Base-by-base conservation (phyloP, 92 coral and sea anemone genomes). In the Palythoa heliodiscus region DNA sequence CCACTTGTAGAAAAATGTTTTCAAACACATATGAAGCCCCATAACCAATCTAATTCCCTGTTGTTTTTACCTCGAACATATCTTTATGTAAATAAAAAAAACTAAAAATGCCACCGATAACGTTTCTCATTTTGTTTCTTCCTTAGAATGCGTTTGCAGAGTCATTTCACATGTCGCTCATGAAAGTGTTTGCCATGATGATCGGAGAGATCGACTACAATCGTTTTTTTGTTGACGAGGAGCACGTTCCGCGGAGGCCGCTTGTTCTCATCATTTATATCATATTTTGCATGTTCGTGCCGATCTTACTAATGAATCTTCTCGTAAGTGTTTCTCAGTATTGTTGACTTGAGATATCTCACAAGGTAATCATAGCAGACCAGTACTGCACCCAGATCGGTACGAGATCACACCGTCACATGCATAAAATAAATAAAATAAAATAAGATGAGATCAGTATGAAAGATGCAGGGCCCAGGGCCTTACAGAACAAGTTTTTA, bases 101-200 rank as follows among this genome's bases (percentile, higher is more conserved):
- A 5, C 55, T n/a, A 71, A 39, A 5, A 4, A 19, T 11, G 10
- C 14, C 25, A 43, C 12, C 11, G 1, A 43, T 9, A 2, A 35
- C 19, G 5, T 13, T 5, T 14, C 23, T 0, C 67, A 22, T 58
- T 64, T 39, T n/a, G 13, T 67, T 63, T 66, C 22, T 16, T 14
- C 13, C 19, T 70, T 2, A 92, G 96, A 84, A 87, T n/a, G 95
- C 93, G 15, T 95, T 94, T 74, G 61, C 76, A 23, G 48, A 72
- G 2, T 43, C 48, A 7, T 0, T 92, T 74, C 71, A 16, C 3
- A 66, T 85, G 71, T 89, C 98, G 17, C 12, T 87, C 5, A 77
- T 94, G 13, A 95, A 95, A 77, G 95, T 95, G 19, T 13, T 94
- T 79, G 93, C 89, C 10, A 95, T 95, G 98, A 90, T 87, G 95